A percentile compares a stretch with the other conserved stretches of the same genome.
These are phyloP conservation scores for Pyrrhosoma nymphula DNA, from an alignment of 2,888 invertebrate genomes.

Conservation along the genomic window DNA sequence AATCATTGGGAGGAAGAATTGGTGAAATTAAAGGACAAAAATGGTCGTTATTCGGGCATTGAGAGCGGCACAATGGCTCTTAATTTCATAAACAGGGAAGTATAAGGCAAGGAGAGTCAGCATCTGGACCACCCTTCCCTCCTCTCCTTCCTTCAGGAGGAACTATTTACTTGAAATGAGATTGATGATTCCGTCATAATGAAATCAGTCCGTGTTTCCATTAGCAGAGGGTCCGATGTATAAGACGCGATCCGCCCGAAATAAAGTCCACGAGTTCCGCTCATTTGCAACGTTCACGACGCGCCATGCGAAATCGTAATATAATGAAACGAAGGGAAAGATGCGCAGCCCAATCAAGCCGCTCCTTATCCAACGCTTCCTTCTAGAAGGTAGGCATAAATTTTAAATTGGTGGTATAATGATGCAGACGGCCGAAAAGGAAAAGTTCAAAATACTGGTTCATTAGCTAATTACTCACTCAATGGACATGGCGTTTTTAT, in stretches of 20 bases:
- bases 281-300: not conserved
- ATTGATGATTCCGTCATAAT: not conserved
- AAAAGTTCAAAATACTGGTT: not conserved
- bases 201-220: slow-evolving; percentile 24
- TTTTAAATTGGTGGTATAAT: not conserved
- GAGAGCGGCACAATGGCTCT: slow-evolving; percentile 34
- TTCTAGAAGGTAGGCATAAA: not conserved
- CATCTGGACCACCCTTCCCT: not conserved
- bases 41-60: slow-evolving; percentile 24
- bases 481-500: not conserved
- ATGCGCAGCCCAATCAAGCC: not conserved
- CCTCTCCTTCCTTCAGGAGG: not conserved
- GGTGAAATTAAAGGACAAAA: not conserved
- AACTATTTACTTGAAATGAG: not conserved
- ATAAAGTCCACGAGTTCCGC: not conserved
- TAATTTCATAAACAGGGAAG: slow-evolving; percentile 18
- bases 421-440: not conserved
- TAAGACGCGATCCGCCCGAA: not conserved
- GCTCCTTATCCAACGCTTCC: not conserved
- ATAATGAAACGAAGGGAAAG: not conserved
- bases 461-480: not conserved
- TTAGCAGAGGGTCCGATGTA: not conserved
- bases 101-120: not conserved
- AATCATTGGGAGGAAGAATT: not conserved
- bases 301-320: not conserved